Evolutionary conservation across 2,888 invertebrate genomes (phyloP), one percentile per base, ranked within the genome.

Genomic region (Microctonus aethiopoides): DNA sequence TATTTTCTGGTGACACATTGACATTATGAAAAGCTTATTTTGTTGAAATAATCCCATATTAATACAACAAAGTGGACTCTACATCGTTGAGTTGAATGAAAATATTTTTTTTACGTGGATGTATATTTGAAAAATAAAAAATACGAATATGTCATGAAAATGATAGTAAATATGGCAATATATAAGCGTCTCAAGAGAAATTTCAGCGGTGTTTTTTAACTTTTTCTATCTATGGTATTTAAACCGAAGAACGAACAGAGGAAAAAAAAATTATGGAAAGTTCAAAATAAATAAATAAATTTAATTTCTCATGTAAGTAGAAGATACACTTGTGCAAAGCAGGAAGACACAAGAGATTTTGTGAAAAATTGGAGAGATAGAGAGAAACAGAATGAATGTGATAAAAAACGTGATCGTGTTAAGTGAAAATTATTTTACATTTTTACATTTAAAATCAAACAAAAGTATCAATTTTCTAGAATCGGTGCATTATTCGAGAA

Each of bases 261-360:
- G 70, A 16, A 63, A 39, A 60, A 66, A 16, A 62, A 63, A 64
- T 67, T 62, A 69, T 68, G 68, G 64, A 75, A 75, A 76, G 76
- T 76, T 76, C 76, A 76, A 76, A 76, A 72, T 76, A 75, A 74
- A 62, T 69, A 62, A 60, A 71, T 75, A 74, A 73, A 74, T 75
- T 75, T 70, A 65, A 72, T 73, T 75, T 76, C 71, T 73, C 64
- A 73, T 74, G 71, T 72, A 73, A 73, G 68, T 73, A 60, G 64
- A 69, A n/a, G 20, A 65, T 41, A 32, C 56, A 59, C 70, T 76
- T 73, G 73, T 73, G 72, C 65, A 72, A 73, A 73, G 60, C 52
- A 72, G 66, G 26, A 57, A 36, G 65, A 69, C 66, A 66, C 70
- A 67, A 70, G 67, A 26, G 11, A 20, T 10, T 13, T 4, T 10